Percentiles rank a stretch among this genome's conserved stretches.
Conservation (phyloP, 2,113 vertebrate genomes). For the Epinephelus cyanopodus region DNA sequence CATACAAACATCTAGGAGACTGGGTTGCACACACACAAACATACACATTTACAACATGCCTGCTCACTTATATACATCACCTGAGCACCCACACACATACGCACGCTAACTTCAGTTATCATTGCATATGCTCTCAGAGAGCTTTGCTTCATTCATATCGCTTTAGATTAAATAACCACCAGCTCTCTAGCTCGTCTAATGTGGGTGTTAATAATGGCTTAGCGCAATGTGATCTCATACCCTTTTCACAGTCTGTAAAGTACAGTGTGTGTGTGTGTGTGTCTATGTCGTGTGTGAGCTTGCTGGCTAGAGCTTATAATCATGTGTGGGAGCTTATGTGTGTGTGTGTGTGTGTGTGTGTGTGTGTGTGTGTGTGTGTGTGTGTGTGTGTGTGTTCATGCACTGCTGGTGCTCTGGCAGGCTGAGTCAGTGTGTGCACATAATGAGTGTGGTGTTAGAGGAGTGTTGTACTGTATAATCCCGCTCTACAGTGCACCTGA, state of each 20-base stretch:
- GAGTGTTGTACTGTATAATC: conserved; percentile 71
- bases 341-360: conserved; percentile 32
- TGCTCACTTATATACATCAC: conserved; percentile 11
- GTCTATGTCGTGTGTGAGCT: conserved; percentile 24
- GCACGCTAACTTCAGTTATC: not conserved
- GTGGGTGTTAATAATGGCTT: conserved; percentile 69
- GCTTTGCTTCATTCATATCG: conserved; percentile 35
- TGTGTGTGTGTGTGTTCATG: conserved; percentile 44
- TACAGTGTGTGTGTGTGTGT: conserved; percentile 5
- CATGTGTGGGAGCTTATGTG: conserved; percentile 39
- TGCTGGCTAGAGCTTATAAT: conserved; percentile 50
- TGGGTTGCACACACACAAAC: no score
- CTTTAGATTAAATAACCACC: conserved; percentile 50
- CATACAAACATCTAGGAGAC: no score
- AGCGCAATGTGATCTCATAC: conserved; percentile 53
- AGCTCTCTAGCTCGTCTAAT: conserved; percentile 44
- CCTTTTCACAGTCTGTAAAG: conserved; percentile 59
- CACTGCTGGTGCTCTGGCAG: conserved; percentile 47
- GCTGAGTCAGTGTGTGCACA: conserved; percentile 61
- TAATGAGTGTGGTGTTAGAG: conserved; percentile 71
- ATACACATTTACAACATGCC: not conserved
- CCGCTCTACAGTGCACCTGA: conserved; percentile 61
- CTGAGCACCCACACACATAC: conserved; percentile 14
- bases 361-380: conserved; percentile 22
- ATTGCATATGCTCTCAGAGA: conserved; percentile 12